These are phyloP conservation scores for Clarias magur DNA, from an alignment of 2,113 vertebrate genomes.

Conservation along the genomic window DNA sequence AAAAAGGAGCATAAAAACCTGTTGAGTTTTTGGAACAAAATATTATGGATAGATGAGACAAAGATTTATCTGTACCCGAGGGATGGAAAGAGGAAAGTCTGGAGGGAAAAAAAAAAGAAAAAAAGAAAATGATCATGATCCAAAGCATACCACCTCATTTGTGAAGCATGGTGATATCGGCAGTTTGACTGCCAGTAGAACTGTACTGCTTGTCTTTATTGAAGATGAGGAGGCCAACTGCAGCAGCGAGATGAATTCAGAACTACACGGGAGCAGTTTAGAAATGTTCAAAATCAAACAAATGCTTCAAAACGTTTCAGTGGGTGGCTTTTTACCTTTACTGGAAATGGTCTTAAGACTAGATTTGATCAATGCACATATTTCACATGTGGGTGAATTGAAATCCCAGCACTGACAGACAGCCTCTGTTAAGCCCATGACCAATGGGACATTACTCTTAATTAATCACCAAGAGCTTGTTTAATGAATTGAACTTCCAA, in stretches of 20 bases:
- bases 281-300: not conserved
- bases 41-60: slow-evolving; percentile 26
- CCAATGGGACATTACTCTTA: not conserved
- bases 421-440: not conserved
- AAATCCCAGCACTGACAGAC: not conserved
- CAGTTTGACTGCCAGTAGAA: slow-evolving; percentile 1
- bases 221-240: not conserved
- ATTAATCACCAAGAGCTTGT: not conserved
- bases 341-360: not conserved
- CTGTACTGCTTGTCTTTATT: slow-evolving; percentile 19
- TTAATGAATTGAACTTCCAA: not conserved
- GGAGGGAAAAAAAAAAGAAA: not conserved
- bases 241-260: not conserved
- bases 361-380: not conserved
- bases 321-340: not conserved
- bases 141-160: slow-evolving; percentile 30
- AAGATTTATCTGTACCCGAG: slow-evolving; percentile 30
- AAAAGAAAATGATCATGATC: slow-evolving; percentile 13
- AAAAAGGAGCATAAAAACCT: slow-evolving; percentile 14
- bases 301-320: not conserved
- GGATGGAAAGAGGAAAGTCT: slow-evolving; percentile 26
- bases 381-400: not conserved
- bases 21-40: slow-evolving; percentile 31
- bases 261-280: not conserved
- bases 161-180: slow-evolving; percentile 34